phyloP scores from a whole-genome alignment of 2,888 invertebrate species.

The Andrena flavipes region DNA sequence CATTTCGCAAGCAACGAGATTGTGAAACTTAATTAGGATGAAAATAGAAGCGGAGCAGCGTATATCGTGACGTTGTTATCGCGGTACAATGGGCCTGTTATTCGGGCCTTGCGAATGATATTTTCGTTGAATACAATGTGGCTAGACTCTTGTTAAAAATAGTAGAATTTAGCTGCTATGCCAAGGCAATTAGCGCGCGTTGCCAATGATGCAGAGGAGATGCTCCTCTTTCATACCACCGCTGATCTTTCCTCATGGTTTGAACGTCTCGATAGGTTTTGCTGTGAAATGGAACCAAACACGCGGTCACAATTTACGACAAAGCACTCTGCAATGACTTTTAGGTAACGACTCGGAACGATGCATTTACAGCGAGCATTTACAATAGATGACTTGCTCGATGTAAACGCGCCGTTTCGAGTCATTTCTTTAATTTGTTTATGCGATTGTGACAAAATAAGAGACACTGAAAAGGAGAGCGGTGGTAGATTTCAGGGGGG shows the following conservation, averaged over 20 bases:
- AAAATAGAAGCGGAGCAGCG: slow-evolving; percentile 34
- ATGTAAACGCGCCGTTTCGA: no score
- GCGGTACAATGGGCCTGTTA: slow-evolving; percentile 12
- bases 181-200: slow-evolving; percentile 35
- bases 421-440: no score
- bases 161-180: slow-evolving; percentile 12
- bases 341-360: no score
- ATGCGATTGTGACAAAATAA: no score
- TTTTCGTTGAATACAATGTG: slow-evolving; percentile 14
- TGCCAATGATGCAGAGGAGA: slow-evolving; percentile 6
- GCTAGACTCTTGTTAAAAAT: slow-evolving; percentile 10
- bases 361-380: no score
- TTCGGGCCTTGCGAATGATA: slow-evolving; percentile 9
- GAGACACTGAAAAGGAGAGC: no score
- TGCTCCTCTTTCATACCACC: background rate
- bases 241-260: background rate
- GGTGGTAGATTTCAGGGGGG: no score
- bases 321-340: no score
- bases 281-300: background rate
- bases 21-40: slow-evolving; percentile 57
- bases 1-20: slow-evolving; percentile 46
- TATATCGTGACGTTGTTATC: slow-evolving; percentile 45
- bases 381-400: no score
- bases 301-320: no score
- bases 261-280: background rate